A percentile compares a stretch with the other conserved stretches of the same genome.
Conservation (phyloP, 2,113 vertebrate species). For the human region DNA sequence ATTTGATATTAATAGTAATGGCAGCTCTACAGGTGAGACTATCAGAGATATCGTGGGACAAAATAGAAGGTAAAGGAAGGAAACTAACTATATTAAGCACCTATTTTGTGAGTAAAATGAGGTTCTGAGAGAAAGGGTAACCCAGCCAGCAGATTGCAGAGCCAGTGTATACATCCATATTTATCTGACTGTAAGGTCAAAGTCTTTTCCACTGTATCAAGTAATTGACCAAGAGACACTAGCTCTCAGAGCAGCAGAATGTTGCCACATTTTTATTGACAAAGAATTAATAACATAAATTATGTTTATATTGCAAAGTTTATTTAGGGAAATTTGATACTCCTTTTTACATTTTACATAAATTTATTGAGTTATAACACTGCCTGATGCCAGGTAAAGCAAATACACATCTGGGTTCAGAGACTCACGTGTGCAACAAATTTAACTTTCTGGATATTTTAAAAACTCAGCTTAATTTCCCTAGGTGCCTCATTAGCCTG, state of each 20-base stretch:
- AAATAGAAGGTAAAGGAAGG: not conserved
- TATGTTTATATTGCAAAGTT: not conserved
- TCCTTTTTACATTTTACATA: not conserved
- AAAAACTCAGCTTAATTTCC: constrained; percentile 48
- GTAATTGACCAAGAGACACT: not conserved
- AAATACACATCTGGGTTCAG: not conserved
- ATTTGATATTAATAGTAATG: not conserved
- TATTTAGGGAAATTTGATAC: not conserved
- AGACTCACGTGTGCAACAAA: not conserved
- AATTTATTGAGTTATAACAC: not conserved
- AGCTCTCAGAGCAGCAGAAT: not conserved
- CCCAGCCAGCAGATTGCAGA: not conserved
- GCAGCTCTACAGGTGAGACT: not conserved
- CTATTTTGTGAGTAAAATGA: not conserved
- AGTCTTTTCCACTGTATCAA: not conserved
- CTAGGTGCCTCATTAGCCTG: constrained; percentile 14
- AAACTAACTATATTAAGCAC: not conserved
- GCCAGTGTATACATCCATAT: not conserved
- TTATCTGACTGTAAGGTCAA: not conserved
- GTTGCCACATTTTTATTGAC: not conserved
- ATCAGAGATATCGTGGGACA: not conserved
- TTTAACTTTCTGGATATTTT: constrained; percentile 33
- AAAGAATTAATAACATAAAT: not conserved
- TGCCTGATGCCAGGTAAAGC: not conserved
- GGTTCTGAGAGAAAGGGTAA: not conserved